These are phyloP conservation scores for Anser brachyrhynchus DNA, from an alignment of 2,113 vertebrate species.

Conservation along the genomic window DNA sequence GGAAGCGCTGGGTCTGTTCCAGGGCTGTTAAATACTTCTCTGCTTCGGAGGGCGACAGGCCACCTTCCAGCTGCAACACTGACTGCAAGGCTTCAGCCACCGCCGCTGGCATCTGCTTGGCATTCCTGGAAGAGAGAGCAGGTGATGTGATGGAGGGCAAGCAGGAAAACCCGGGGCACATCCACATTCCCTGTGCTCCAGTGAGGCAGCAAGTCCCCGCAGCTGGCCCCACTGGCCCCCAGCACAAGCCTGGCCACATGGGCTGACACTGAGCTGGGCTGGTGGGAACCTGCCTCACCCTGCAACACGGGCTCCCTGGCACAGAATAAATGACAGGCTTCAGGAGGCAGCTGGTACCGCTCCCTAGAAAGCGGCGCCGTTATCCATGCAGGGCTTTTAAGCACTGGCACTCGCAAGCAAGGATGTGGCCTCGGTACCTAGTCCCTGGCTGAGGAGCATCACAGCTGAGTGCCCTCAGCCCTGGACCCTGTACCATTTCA, in stretches of 20 bases:
- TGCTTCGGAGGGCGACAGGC: conserved; percentile 74
- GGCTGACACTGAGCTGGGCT: neutral
- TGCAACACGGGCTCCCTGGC: neutral
- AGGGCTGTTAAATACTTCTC: conserved; percentile 81
- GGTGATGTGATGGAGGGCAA: rapidly evolving
- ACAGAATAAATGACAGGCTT: neutral
- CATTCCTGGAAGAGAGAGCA: conserved; percentile 77
- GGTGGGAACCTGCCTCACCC: neutral
- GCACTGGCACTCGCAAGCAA: neutral
- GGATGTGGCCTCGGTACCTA: rapidly evolving
- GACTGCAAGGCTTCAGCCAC: conserved; percentile 82
- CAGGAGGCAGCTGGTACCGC: neutral
- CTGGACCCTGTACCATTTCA: neutral
- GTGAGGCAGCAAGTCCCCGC: neutral
- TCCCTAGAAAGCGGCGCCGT: neutral
- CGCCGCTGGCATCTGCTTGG: conserved; percentile 87
- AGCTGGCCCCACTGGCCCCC: rapidly evolving
- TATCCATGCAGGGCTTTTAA: neutral
- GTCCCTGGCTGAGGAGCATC: rapidly evolving
- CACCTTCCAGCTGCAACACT: conserved; percentile 81
- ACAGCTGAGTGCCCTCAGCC: neutral
- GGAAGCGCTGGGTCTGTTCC: conserved; percentile 84
- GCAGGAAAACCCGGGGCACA: rapidly evolving
- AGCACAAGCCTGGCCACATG: rapidly evolving
- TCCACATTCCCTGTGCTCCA: neutral